Conservation (phyloP, 2,888 invertebrate genomes). For the Trichopoda pennipes region DNA sequence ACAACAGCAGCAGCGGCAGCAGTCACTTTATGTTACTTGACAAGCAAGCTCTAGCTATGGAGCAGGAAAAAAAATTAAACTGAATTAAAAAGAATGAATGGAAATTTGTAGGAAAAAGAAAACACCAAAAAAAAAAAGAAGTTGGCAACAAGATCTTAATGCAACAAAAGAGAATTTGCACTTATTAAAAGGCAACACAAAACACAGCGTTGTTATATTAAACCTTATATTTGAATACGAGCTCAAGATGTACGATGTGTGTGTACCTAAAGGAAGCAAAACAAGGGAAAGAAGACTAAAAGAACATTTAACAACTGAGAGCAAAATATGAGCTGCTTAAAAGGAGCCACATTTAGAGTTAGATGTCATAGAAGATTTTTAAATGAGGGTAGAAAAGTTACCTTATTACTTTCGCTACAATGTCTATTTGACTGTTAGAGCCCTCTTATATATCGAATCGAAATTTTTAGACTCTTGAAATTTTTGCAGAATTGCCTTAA, state of each 20-base stretch:
- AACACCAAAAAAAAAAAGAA: constrained; percentile 6
- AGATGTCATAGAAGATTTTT: too few relatives aligned
- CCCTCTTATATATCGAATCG: too few relatives aligned
- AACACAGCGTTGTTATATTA: constrained; percentile 61
- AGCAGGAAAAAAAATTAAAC: not conserved
- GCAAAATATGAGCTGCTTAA: not conserved
- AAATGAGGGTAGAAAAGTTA: too few relatives aligned
- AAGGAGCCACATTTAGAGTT: not conserved
- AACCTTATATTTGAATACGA: constrained; percentile 34
- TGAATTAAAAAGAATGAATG: constrained; percentile 29
- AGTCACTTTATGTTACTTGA: constrained; percentile 58
- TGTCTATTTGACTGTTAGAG: too few relatives aligned
- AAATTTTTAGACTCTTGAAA: too few relatives aligned
- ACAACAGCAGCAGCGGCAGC: constrained; percentile 8
- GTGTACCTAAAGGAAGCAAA: not conserved
- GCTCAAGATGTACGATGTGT: not conserved
- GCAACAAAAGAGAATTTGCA: constrained; percentile 69
- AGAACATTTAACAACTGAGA: not conserved
- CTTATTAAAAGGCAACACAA: constrained; percentile 68
- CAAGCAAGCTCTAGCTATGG: constrained; percentile 34
- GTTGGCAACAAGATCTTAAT: constrained; percentile 66
- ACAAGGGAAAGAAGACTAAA: not conserved
- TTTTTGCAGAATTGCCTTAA: too few relatives aligned
- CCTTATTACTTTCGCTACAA: too few relatives aligned
- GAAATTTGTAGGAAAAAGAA: constrained; percentile 1